A percentile compares a stretch with the other conserved stretches of the same genome.
phyloP scores from a whole-genome alignment of 1,140 invertebrate genomes.

The Pinna nobilis region DNA sequence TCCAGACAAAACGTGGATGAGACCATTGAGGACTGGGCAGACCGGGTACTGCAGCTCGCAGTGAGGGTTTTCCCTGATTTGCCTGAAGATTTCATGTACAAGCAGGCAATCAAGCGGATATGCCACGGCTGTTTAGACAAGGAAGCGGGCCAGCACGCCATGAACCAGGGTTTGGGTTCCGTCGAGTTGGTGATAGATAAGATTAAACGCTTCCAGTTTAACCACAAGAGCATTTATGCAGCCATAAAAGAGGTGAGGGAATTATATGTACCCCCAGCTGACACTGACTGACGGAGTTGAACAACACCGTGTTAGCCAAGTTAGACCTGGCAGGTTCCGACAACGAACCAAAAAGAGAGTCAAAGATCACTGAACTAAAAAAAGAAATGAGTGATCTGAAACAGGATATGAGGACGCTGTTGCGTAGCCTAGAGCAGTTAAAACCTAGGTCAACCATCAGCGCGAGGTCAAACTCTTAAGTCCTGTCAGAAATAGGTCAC shows the following conservation, averaged over 20 bases:
- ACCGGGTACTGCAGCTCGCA: constrained; percentile 1
- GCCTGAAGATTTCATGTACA: constrained; percentile 14
- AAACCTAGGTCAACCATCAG: background rate
- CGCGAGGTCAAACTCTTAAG: too few relatives aligned
- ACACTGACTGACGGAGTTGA: too few relatives aligned
- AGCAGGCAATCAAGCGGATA: constrained; percentile 8
- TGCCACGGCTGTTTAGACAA: constrained; percentile 22
- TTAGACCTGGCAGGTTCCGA: too few relatives aligned
- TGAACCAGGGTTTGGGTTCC: background rate
- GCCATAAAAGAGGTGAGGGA: background rate
- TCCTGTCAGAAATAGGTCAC: too few relatives aligned
- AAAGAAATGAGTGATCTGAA: too few relatives aligned
- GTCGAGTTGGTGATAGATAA: constrained; percentile 16
- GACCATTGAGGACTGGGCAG: constrained; percentile 28
- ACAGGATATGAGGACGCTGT: background rate
- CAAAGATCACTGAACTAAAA: too few relatives aligned
- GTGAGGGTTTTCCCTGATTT: constrained; percentile 3
- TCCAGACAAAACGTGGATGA: background rate
- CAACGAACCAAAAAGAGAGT: too few relatives aligned
- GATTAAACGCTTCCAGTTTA: constrained; percentile 17
- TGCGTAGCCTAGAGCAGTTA: background rate
- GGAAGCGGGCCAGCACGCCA: constrained; percentile 27
- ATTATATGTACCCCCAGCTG: background rate
- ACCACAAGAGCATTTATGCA: constrained; percentile 11
- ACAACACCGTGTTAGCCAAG: too few relatives aligned